These are phyloP conservation scores for Phaonia tiefii DNA, from an alignment of 2,888 invertebrate species.

Conservation along the genomic window DNA sequence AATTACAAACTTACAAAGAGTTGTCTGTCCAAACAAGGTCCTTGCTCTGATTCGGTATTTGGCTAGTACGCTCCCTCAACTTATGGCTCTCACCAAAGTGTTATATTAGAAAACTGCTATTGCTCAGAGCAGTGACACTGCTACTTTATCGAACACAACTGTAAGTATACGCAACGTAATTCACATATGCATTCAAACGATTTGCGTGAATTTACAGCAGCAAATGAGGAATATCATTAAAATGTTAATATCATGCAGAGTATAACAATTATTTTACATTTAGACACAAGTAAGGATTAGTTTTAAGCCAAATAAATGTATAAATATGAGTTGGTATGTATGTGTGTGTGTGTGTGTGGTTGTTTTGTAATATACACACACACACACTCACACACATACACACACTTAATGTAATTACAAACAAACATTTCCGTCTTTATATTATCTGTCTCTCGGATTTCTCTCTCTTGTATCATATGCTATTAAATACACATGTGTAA, in stretches of 20 bases:
- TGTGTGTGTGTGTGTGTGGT: neutral
- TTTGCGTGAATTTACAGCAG: neutral
- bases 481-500: too few relatives aligned
- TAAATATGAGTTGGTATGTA: neutral
- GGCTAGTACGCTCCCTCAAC: too few relatives aligned
- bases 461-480: too few relatives aligned
- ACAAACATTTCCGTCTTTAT: neutral
- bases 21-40: too few relatives aligned
- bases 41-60: too few relatives aligned
- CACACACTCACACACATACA: neutral
- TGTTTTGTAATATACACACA: conserved; percentile 3
- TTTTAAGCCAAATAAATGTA: conserved; percentile 5
- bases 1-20: too few relatives aligned
- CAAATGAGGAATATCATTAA: conserved; percentile 38
- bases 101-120: too few relatives aligned
- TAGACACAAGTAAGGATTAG: conserved; percentile 38
- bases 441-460: too few relatives aligned
- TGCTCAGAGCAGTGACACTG: too few relatives aligned
- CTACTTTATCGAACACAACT: conserved; percentile 4
- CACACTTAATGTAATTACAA: too few relatives aligned
- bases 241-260: conserved; percentile 40
- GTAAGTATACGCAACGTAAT: neutral
- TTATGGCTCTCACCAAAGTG: too few relatives aligned
- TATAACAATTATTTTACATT: conserved; percentile 51
- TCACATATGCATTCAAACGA: neutral